phyloP scores from a whole-genome alignment of 2,113 vertebrate genomes.

The Lanius ludovicianus region DNA sequence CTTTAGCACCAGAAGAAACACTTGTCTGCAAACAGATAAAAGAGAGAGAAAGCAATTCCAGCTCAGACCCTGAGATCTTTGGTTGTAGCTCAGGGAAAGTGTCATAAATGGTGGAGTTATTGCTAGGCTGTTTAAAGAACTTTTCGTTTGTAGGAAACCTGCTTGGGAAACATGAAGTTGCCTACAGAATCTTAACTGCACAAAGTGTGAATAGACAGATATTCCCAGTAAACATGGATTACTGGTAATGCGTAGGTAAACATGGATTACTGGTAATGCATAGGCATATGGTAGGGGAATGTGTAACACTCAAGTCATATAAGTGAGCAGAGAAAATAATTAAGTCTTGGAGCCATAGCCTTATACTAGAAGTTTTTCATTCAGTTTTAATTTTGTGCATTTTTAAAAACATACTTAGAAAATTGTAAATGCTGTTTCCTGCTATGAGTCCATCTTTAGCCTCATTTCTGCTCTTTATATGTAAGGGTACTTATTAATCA shows the following conservation, averaged over 20 bases:
- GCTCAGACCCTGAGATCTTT: neutral
- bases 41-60: neutral
- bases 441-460: neutral
- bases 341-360: neutral
- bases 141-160: neutral
- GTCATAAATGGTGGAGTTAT: neutral
- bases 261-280: neutral
- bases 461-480: neutral
- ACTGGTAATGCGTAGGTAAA: neutral
- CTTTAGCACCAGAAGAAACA: neutral
- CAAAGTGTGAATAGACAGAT: neutral
- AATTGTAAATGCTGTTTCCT: neutral
- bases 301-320: neutral
- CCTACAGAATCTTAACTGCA: neutral
- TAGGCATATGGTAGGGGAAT: neutral
- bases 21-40: neutral
- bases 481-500: neutral
- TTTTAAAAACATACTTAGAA: neutral
- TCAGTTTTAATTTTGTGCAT: neutral
- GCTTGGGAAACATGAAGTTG: neutral
- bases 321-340: neutral
- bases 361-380: neutral
- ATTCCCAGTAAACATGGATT: neutral
- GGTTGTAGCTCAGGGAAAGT: neutral
- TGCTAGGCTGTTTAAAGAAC: neutral